Conservation (phyloP, 2,888 invertebrate species). For the Maniola hyperantus region DNA sequence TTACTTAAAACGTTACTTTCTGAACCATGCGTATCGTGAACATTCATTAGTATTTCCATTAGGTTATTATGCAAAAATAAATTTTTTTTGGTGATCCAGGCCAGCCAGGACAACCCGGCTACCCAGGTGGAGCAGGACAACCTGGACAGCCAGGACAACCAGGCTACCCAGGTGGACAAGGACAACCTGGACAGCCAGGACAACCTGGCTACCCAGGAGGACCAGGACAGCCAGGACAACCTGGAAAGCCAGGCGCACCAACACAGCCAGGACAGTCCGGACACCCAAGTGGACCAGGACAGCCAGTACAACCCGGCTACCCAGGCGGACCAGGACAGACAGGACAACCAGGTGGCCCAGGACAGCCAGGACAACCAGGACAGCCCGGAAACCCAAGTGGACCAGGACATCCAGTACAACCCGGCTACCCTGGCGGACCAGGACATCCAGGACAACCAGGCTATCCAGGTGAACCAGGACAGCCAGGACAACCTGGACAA, state of each 20-base stretch:
- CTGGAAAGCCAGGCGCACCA: slow-evolving; percentile 47
- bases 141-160: slow-evolving; percentile 39
- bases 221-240: slow-evolving; percentile 39
- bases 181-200: slow-evolving; percentile 27
- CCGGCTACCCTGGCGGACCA: slow-evolving; percentile 45
- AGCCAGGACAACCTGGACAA: slow-evolving; percentile 37
- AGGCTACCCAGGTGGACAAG: slow-evolving; percentile 46
- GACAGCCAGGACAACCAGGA: slow-evolving; percentile 6
- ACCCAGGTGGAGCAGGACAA: slow-evolving; percentile 33
- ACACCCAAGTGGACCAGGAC: slow-evolving; percentile 28
- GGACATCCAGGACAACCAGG: slow-evolving; percentile 57
- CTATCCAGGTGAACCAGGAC: slow-evolving; percentile 32
- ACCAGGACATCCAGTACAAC: background rate
- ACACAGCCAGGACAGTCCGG: slow-evolving; percentile 47
- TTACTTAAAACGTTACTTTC: too few relatives aligned
- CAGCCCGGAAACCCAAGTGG: background rate
- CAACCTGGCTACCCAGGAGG: slow-evolving; percentile 36
- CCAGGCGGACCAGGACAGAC: slow-evolving; percentile 45
- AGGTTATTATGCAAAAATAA: too few relatives aligned
- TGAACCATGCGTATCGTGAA: too few relatives aligned
- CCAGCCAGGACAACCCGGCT: slow-evolving; percentile 56
- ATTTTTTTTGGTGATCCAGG: slow-evolving; percentile 43
- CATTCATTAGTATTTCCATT: too few relatives aligned
- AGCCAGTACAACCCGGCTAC: slow-evolving; percentile 48
- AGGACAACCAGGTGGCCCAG: slow-evolving; percentile 13